Base-by-base conservation (phyloP, 2,113 vertebrate species). In the Raja brachyura region DNA sequence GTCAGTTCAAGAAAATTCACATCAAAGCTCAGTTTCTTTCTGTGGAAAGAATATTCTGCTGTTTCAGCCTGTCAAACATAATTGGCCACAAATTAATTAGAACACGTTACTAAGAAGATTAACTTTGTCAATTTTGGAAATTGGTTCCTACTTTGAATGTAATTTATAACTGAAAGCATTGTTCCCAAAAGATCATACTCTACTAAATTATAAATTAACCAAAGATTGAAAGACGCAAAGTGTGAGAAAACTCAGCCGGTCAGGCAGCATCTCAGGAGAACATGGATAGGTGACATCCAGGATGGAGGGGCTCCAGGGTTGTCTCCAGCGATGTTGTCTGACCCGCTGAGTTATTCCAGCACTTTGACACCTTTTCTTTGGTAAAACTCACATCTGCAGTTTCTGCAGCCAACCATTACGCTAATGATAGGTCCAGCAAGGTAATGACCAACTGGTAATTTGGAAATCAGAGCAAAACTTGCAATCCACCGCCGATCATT, bases 1-100 rank as follows among this genome's bases (percentile, higher is more conserved):
- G 73, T 76, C n/a, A 88, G 68, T 86, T 93, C 33, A 59, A 73
- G 33, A 59, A 74, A 48, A 66, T 81, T 56, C 77, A 31, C 92
- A 86, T 61, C 56, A 48, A 48, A 48, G 39, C 39, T 48, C 39
- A 48, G 39, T 48, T 48, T 48, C n/a, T n/a, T 48, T 48, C 39
- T 48, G 39, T 48, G 39, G 39, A 39, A 18, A 48, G 39, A 81
- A 56, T 22, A 9, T 56, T 81, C 56, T 54, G 54, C 10, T 25
- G 78, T 22, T 81, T 81, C 78, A 18, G 18, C 39, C 54, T 56
- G 78, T 56, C 48, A 54, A 54, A 56, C 8, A 2, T 20, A 56
- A 56, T 54, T 56, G 5, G 56, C 77, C 54, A 81, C 11, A 63
- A 3, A 11, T n/a, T 25, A 28, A 28, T 16, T 59, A 54, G 81